Evolutionary conservation across 2,113 vertebrate species (phyloP), one percentile per base, ranked within the genome.

Genomic region (Galemys pyrenaicus): DNA sequence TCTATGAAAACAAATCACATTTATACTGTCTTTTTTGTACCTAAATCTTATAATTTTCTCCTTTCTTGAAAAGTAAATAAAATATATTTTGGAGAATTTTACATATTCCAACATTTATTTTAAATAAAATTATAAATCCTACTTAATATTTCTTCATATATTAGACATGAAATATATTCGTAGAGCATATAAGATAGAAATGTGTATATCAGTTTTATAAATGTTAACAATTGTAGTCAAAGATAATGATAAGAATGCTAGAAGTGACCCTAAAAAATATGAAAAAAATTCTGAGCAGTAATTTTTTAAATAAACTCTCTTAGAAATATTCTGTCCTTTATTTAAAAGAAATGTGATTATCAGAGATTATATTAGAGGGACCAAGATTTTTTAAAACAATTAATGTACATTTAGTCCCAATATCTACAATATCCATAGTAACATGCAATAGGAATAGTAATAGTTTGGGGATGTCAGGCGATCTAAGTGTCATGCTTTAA

Each of bases 111-210:
- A 24, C 2, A 35, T 28, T 89, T 65, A 32, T 46, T 92, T 60
- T 93, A 78, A 86, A 5, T 46, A 89, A 93, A 89, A 93, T 79
- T 89, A 78, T 68, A 89, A 78, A 65, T 75, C 90, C 41, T 85
- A 71, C 5, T 51, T 89, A 75, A 80, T 92, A n/a, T 56, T 51
- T 5, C 58, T 96, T 96, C 82, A 35, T 51, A 12, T 10, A 28
- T 46, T 77, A 4, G 28, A 3, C 58, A 92, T 73, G 12, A 49
- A 60, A 22, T 78, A 68, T 94, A 11, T n/a, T 35, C 93, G 30
- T 0, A 89, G 37, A 91, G 49, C 17, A 90, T 56, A 71, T 78
- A 26, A 15, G 13, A 62, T 32, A 46, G 51, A 73, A 83, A 84
- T 30, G 0, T 75, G 11, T 37, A 41, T 56, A 95, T 28, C 4